Conservation (phyloP, 2,888 invertebrate species). For the Acleris sparsana region DNA sequence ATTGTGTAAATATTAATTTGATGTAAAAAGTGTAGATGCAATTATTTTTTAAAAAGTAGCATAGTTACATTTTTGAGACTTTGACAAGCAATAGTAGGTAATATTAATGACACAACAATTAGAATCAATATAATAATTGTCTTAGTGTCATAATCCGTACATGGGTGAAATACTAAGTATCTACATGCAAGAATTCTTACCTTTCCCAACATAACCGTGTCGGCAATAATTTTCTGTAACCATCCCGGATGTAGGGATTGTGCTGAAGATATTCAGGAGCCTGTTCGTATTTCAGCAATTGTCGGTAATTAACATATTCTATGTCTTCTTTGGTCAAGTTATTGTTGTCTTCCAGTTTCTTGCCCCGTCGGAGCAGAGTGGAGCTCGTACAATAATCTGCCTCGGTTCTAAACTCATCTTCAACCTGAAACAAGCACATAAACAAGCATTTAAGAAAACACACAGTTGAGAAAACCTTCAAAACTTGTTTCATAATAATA, state of each 20-base stretch:
- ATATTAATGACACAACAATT: too few species aligned
- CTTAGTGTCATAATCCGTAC: too few species aligned
- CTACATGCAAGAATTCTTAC: constrained; percentile 67
- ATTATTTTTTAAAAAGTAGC: too few species aligned
- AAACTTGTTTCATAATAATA: too few species aligned
- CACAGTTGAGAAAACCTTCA: too few species aligned
- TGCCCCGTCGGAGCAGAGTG: constrained; percentile 65
- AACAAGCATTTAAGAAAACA: too few species aligned
- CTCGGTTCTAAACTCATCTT: constrained; percentile 61
- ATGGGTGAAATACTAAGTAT: too few species aligned
- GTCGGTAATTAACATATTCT: constrained; percentile 76
- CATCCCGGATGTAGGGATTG: constrained; percentile 93
- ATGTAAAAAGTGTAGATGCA: too few species aligned
- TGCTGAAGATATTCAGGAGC: constrained; percentile 93
- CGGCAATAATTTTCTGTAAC: constrained; percentile 92
- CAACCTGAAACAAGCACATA: constrained; percentile 49
- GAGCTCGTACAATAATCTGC: constrained; percentile 54
- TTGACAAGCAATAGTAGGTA: too few species aligned
- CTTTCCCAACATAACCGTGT: constrained; percentile 94
- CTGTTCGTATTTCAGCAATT: constrained; percentile 79
- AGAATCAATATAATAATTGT: too few species aligned
- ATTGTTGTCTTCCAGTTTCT: constrained; percentile 76
- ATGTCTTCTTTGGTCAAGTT: constrained; percentile 75
- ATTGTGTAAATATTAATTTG: too few species aligned
- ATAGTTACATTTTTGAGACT: too few species aligned